phyloP scores from a whole-genome alignment of 1,140 invertebrate genomes.

The Colletes latitarsis region DNA sequence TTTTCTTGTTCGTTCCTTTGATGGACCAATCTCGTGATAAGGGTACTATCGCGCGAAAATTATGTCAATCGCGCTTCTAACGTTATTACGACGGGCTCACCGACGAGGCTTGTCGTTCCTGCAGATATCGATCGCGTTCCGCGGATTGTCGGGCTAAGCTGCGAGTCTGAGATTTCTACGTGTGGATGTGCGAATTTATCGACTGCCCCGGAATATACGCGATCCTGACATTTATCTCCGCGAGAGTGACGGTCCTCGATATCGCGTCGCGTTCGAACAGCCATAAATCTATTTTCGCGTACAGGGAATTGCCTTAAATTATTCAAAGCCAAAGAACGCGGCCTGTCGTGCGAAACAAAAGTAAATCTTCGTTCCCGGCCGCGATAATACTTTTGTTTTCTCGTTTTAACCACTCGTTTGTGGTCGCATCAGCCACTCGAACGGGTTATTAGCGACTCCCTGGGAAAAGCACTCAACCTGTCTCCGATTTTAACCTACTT shows the following conservation, averaged over 20 bases:
- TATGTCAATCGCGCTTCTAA: conserved; percentile 46
- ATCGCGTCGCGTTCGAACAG: conserved; percentile 4
- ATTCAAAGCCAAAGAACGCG: neutral
- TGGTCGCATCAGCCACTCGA: too few species aligned
- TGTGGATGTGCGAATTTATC: conserved; percentile 53
- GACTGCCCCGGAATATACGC: conserved; percentile 35
- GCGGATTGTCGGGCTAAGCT: conserved; percentile 52
- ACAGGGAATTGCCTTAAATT: neutral
- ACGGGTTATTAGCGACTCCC: too few species aligned
- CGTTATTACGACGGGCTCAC: conserved; percentile 43
- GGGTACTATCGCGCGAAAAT: conserved; percentile 13
- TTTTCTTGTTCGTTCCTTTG: neutral
- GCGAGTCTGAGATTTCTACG: conserved; percentile 55
- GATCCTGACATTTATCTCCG: conserved; percentile 46
- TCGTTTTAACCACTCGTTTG: too few species aligned
- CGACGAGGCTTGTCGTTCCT: conserved; percentile 56
- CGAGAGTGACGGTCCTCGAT: conserved; percentile 10
- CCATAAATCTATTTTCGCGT: conserved; percentile 24
- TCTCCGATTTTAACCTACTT: too few species aligned
- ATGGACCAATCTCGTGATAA: neutral
- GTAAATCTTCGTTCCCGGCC: neutral
- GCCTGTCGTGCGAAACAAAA: neutral
- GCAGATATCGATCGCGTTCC: conserved; percentile 65
- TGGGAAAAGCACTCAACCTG: too few species aligned
- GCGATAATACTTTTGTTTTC: neutral